Base-by-base conservation (phyloP, 2,113 vertebrate species). In the Hippocampus guttulatus region DNA sequence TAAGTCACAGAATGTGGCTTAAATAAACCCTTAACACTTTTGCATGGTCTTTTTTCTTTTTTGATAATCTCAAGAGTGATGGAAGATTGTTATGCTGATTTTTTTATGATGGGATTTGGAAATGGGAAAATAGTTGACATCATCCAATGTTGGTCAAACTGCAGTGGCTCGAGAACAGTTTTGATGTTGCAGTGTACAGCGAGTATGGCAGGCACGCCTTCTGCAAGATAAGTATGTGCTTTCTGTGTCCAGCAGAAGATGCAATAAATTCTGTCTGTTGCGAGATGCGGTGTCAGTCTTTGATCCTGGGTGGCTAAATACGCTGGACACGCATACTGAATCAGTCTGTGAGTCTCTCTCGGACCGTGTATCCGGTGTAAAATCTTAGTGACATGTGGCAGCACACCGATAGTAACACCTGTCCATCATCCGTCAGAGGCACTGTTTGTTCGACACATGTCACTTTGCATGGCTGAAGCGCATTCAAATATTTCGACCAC, bases 211-310 rank as follows among this genome's bases (percentile, higher is more conserved):
- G 51, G 51, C 8, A 21, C 51, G 21, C 25, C 40, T 69, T 18
- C 18, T 18, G 40, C 51, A 38, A 40, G 41, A 64, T 38, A 20
- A 20, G 47, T 16, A 18, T 9, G 41, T 52, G 51, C 61, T 63
- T 21, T 45, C 38, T 41, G 54, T 51, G 43, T 5, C 5, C 45
- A 30, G 63, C 63, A 60, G 68, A 70, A n/a, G 27, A 21, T 52
- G 18, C 33, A 33, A n/a, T 71, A 57, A 62, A 30, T 61, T 58
- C 23, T 23, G 57, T 54, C 69, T 57, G 52, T 51, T 64, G 49
- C 15, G 49, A 49, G 55, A 64, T 68, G 60, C 21, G 58, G 12
- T 68, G 60, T 18, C 70, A 73, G 69, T 73, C 69, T 60, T 77
- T 69, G 67, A 33, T 43, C 60, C 43, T 40, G 45, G 30, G 25